A percentile compares a stretch with the other conserved stretches of the same genome.
Conservation (phyloP, 92 coral and sea anemone genomes). For the Heliopora coerulea region DNA sequence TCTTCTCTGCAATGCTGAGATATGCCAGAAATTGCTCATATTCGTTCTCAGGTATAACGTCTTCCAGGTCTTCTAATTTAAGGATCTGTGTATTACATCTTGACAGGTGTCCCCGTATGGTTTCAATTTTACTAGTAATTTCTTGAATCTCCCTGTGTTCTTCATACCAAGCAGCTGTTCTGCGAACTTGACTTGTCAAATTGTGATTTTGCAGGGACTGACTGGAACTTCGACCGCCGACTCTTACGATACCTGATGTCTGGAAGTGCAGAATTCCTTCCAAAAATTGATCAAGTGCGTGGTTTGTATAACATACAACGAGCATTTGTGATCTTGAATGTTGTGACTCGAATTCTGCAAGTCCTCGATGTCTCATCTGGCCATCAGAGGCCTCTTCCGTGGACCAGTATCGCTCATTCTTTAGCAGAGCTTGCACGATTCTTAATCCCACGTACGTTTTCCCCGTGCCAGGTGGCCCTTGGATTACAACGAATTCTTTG, state of each 20-base stretch:
- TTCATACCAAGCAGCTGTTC: constrained; percentile 35
- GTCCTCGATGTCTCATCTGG: no score
- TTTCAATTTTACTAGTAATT: neutral
- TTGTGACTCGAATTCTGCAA: no score
- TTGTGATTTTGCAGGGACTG: constrained; percentile 48
- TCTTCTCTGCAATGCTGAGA: constrained; percentile 4
- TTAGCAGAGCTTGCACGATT: constrained; percentile 75
- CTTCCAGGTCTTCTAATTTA: constrained; percentile 2
- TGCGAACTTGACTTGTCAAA: constrained; percentile 19
- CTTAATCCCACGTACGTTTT: constrained; percentile 88
- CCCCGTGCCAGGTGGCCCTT: constrained; percentile 98
- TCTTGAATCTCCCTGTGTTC: neutral
- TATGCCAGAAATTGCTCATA: constrained; percentile 16
- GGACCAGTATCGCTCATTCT: constrained; percentile 60
- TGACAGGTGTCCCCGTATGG: neutral
- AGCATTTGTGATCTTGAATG: constrained; percentile 44
- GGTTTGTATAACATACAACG: constrained; percentile 90
- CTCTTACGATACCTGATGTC: constrained; percentile 70
- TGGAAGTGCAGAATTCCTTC: constrained; percentile 78
- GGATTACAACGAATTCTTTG: constrained; percentile 82
- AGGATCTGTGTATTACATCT: neutral
- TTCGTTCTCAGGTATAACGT: constrained; percentile 1
- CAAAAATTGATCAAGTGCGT: constrained; percentile 87
- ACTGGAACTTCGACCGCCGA: constrained; percentile 81
- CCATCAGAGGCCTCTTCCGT: neutral